Percentiles rank a stretch among this genome's conserved stretches.
Conservation (phyloP, 2,888 invertebrate genomes). For the Watsonalla binaria region DNA sequence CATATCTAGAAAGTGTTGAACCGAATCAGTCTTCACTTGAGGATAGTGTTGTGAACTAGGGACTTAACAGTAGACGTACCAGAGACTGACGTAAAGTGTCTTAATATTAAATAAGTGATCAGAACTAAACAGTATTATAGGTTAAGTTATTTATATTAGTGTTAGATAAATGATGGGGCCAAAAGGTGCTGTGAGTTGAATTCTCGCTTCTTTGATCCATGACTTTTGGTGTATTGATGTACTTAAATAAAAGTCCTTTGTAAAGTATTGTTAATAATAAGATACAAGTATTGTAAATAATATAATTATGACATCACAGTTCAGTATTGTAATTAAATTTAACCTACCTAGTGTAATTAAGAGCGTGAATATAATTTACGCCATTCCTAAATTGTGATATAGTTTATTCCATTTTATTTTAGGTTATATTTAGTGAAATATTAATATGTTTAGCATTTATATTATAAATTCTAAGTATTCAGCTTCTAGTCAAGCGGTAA, state of each 20-base stretch:
- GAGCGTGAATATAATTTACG: conserved; percentile 47
- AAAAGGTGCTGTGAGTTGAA: conserved; percentile 61
- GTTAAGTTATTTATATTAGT: conserved; percentile 49
- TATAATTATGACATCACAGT: conserved; percentile 32
- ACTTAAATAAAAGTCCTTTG: conserved; percentile 21
- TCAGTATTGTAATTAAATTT: conserved; percentile 41
- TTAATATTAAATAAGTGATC: conserved; percentile 21
- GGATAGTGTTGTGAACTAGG: conserved; percentile 25
- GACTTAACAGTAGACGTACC: conserved; percentile 18
- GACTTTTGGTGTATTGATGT: conserved; percentile 45
- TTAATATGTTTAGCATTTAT: conserved; percentile 20
- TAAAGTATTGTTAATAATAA: conserved; percentile 12
- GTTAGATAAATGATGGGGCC: conserved; percentile 54
- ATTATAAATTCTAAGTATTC: conserved; percentile 25
- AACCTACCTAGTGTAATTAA: conserved; percentile 16
- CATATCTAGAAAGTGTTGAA: conserved; percentile 1
- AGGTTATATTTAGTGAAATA: conserved; percentile 28
- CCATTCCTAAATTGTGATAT: conserved; percentile 76
- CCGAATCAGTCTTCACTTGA: conserved; percentile 6
- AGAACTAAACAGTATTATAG: conserved; percentile 66
- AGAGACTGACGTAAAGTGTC: conserved; percentile 28
- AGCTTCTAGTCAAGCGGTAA: conserved; percentile 42
- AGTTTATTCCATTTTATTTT: conserved; percentile 55
- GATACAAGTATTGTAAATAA: conserved; percentile 10
- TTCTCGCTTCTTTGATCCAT: conserved; percentile 41